phyloP scores from a whole-genome alignment of 2,797 vertebrate genomes.

The Megalops cyprinoides region DNA sequence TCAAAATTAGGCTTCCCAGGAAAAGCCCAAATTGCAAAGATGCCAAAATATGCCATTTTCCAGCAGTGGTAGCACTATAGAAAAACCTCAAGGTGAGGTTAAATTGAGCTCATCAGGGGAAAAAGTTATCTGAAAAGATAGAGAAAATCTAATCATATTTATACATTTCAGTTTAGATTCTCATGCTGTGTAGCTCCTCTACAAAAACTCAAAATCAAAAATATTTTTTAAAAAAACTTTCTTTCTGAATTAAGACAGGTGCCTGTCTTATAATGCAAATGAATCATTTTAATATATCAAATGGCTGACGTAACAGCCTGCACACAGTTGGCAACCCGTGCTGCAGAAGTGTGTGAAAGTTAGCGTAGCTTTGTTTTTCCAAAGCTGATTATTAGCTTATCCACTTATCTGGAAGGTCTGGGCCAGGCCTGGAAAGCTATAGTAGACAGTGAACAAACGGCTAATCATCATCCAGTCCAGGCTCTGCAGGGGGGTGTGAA shows the following conservation, averaged over 20 bases:
- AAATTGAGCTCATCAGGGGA: background rate
- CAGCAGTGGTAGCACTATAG: background rate
- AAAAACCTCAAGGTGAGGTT: background rate
- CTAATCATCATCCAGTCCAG: background rate
- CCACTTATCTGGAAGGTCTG: background rate
- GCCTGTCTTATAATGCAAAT: too few relatives aligned
- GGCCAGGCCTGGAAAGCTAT: background rate
- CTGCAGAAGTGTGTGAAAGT: background rate
- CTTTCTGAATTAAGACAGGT: background rate
- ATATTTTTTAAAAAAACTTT: background rate
- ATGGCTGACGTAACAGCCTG: background rate
- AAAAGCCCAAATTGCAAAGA: background rate
- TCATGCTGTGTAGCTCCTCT: background rate
- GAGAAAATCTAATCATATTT: background rate
- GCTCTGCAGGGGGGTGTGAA: background rate
- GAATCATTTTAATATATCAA: background rate
- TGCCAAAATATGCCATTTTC: background rate
- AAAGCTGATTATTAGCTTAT: slow-evolving; percentile 8
- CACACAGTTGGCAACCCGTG: background rate
- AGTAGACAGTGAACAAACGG: background rate
- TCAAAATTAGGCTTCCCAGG: background rate
- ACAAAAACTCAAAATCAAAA: too few relatives aligned
- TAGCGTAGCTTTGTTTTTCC: background rate
- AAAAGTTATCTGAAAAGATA: background rate
- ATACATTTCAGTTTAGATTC: background rate